Evolutionary conservation across 2,888 invertebrate species (phyloP), one percentile per base, ranked within the genome.

Genomic region (Tanypteryx hageni): DNA sequence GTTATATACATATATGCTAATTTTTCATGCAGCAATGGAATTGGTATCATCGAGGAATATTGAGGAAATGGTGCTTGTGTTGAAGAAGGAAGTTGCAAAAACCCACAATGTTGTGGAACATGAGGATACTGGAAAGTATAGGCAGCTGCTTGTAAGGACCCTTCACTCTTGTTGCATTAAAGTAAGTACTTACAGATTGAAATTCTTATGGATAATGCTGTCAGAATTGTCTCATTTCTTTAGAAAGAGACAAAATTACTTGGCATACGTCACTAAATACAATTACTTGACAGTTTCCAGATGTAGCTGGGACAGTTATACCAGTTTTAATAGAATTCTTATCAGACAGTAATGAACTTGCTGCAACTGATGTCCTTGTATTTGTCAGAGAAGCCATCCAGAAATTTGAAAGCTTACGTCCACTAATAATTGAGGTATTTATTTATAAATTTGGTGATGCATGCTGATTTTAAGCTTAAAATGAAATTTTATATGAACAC

Each of bases 311-410:
- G 92, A 97, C 97, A 93, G 98, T 99, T 92, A 98, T 99, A 93
- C 99, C 99, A 31, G 98, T 99, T 85, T 95, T 99, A 94, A 97
- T 98, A 94, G 99, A 99, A 95, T 98, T 99, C 95, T 96, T 99
- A 59, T 97, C 98, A 0, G 98, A 98, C 94, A 98, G 97, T 92
- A 97, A 98, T 95, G 98, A 98, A 95, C 95, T 97, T 92, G 99
- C 99, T 56, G 99, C 99, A 0, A 96, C 97, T 0, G 99, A 99
- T 95, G 99, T 99, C 18, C 96, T 99, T 93, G 97, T 99, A 92
- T 99, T 99, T 95, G 97, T 99, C 92, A 96, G 99, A 56, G 98
- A 99, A 95, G 99, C 99, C n/a, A 97, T 99, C 94, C 98, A 99
- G 94, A 97, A 98, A 94, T 99, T 99, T 95, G 97, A 98, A 58